These are phyloP conservation scores for Pachyrhynchus sulphureomaculatus DNA, from an alignment of 1,140 invertebrate genomes.

Conservation along the genomic window DNA sequence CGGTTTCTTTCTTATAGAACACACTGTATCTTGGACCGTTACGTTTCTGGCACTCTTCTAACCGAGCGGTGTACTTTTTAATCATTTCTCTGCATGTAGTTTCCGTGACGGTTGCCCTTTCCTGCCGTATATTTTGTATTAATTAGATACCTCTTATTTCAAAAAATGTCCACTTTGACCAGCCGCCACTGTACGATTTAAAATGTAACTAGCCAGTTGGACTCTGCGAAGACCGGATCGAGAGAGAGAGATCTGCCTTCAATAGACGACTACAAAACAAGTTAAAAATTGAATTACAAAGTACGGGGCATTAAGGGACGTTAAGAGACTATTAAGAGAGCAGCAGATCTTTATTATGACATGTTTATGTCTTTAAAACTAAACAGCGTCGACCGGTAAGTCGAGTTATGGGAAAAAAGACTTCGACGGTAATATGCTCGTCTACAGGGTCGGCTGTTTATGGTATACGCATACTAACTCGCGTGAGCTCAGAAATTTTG, in stretches of 20 bases:
- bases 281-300: constrained; percentile 33
- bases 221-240: constrained; percentile 18
- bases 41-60: too few species aligned
- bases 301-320: constrained; percentile 27
- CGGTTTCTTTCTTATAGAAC: too few species aligned
- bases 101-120: too few species aligned
- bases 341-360: constrained; percentile 32
- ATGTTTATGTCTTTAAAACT: constrained; percentile 25
- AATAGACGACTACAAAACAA: constrained; percentile 22
- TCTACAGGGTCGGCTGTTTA: neutral
- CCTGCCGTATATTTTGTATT: too few species aligned
- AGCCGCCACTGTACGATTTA: constrained; percentile 4
- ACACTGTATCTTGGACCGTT: too few species aligned
- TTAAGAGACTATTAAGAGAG: constrained; percentile 33
- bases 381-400: constrained; percentile 15
- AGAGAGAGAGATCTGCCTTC: constrained; percentile 5
- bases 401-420: constrained; percentile 11
- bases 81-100: too few species aligned
- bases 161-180: too few species aligned
- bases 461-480: too few species aligned
- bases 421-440: neutral
- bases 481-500: too few species aligned
- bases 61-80: too few species aligned
- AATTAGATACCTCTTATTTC: too few species aligned
- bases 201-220: constrained; percentile 11